Evolutionary conservation across 2,797 vertebrate species (phyloP).

Genomic region (Octomys mimax): DNA sequence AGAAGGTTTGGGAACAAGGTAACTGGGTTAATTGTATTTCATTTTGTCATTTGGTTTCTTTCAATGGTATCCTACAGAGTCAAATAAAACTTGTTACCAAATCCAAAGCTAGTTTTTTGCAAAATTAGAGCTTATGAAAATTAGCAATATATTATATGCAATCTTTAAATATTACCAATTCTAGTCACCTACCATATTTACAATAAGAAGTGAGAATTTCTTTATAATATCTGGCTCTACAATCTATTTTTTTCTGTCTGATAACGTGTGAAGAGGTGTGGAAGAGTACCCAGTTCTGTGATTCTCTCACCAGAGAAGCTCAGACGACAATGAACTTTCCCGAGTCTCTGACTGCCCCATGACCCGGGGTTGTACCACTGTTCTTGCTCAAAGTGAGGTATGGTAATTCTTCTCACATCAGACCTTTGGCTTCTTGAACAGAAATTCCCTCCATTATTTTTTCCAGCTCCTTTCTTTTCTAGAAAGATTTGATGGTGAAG

Average conservation of each 20-base stretch:
- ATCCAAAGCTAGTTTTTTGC: neutral
- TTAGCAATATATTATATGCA: neutral
- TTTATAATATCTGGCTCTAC: neutral
- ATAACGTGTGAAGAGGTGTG: neutral
- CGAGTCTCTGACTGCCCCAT: neutral
- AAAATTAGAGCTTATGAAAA: neutral
- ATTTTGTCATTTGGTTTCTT: neutral
- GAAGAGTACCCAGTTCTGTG: neutral
- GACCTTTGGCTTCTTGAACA: neutral
- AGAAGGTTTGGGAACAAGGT: neutral
- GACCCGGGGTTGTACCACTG: neutral
- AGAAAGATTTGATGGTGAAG: neutral
- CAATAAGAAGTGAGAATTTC: neutral
- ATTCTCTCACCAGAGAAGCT: neutral
- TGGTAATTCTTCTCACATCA: neutral
- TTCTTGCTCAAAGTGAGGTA: neutral
- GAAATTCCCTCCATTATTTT: neutral
- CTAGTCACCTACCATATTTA: neutral
- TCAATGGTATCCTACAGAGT: neutral
- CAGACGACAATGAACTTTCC: neutral
- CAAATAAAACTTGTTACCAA: neutral
- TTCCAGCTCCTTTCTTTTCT: neutral
- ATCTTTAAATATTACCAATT: neutral
- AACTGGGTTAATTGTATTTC: neutral
- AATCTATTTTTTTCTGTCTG: neutral